Evolutionary conservation across 2,113 vertebrate genomes (phyloP), one percentile per base, ranked within the genome.

Genomic region (Gymnorhina tibicen): DNA sequence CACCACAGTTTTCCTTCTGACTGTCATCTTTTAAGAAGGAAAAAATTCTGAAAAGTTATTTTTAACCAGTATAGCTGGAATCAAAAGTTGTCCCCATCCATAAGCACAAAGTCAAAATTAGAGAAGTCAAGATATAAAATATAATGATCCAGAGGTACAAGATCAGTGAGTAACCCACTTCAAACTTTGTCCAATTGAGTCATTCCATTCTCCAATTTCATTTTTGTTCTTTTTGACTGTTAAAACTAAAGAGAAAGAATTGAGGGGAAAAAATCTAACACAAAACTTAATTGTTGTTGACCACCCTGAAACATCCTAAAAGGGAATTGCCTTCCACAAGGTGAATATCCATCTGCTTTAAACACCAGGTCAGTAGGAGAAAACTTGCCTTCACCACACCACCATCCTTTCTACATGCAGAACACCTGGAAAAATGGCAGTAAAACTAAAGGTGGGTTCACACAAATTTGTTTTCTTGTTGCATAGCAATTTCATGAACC

Each of bases 261-360:
- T 32, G 2, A 6, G 13, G 7, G 1, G 12, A 0, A 37, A 72
- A 44, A 50, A 47, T 28, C 19, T 19, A 70, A n/a, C 3, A 6
- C 11, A 73, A 81, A 70, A 41, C 5, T 59, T 55, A 24, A 23
- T 66, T 39, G 55, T 16, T 74, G 10, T 23, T 75, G 26, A 42
- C 14, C 11, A 78, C 15, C 3, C 18, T 75, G 44, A 81, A 56
- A 64, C 35, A 47, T 16, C 9, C 10, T 60, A 37, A 53, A 76
- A 55, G 4, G 10, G 7, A 12, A 49, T 15, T 70, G 13, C 6
- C 14, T 87, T 70, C 23, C 6, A 7, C 1, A 28, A 39, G 6
- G 7, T 60, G 44, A 85, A 42, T 55, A 59, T n/a, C 9, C 59
- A 20, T 24, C 44, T 82, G 44, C 26, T 72, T 89, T n/a, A 32